Percentiles rank a stretch among this genome's conserved stretches.
Conservation (phyloP, 92 coral and sea anemone genomes). For the Porites divaricata region DNA sequence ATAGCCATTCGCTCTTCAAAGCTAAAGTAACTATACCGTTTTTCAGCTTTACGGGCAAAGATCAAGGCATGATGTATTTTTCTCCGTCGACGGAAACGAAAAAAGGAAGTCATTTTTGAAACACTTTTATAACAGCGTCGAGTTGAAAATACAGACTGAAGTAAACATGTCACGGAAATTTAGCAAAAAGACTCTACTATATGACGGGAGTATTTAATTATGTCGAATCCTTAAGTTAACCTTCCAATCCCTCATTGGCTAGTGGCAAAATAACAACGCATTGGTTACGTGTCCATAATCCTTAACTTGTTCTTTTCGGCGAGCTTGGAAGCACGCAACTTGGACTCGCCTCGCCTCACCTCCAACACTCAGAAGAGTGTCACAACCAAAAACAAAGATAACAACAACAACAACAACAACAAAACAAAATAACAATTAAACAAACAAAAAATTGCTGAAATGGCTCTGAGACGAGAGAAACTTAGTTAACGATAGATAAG, state of each 20-base stretch:
- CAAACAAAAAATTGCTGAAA: too few species aligned
- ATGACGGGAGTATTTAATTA: background rate
- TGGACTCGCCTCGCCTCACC: too few species aligned
- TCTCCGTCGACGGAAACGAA: background rate
- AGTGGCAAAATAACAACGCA: background rate
- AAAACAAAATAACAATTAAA: too few species aligned
- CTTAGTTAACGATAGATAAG: too few species aligned
- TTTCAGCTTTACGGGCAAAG: background rate
- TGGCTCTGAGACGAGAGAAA: too few species aligned
- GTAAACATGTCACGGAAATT: background rate
- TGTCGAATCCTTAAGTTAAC: too few species aligned
- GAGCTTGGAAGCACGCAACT: background rate
- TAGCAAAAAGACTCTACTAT: background rate
- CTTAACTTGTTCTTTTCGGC: too few species aligned
- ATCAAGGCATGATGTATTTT: conserved; percentile 17
- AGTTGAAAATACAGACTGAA: background rate
- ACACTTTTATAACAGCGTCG: background rate
- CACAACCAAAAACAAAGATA: too few species aligned
- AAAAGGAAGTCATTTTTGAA: background rate
- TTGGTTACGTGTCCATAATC: background rate
- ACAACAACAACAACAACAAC: too few species aligned
- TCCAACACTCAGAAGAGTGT: too few species aligned
- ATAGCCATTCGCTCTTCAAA: background rate
- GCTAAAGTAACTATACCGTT: too few species aligned
- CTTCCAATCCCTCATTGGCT: background rate